These are phyloP conservation scores for Lasioglossum marginatum DNA, from an alignment of 2,888 invertebrate species.

Conservation along the genomic window DNA sequence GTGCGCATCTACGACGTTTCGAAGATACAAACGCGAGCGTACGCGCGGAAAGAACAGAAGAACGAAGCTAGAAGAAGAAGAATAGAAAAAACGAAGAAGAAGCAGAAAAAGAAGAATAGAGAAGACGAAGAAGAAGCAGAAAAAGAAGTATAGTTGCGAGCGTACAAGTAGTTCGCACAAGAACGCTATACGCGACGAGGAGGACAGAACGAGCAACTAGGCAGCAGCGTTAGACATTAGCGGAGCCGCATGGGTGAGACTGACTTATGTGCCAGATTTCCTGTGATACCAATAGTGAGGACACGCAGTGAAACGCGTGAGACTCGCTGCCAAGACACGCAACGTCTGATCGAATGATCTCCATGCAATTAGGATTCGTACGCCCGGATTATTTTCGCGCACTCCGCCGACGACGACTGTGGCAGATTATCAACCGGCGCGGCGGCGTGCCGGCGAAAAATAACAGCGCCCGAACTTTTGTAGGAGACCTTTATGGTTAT, in stretches of 20 bases:
- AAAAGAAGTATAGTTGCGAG: constrained; percentile 25
- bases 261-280: constrained; percentile 72
- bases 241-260: constrained; percentile 70
- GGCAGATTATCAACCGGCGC: not conserved
- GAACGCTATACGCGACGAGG: constrained; percentile 32
- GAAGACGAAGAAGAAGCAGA: not conserved
- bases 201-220: constrained; percentile 58
- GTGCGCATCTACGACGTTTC: constrained; percentile 66
- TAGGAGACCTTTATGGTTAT: too few relatives aligned
- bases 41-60: constrained; percentile 32
- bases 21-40: constrained; percentile 50
- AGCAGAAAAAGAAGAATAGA: not conserved
- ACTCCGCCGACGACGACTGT: not conserved
- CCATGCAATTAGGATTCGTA: constrained; percentile 26
- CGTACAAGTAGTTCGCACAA: constrained; percentile 40
- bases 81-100: not conserved
- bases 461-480: not conserved
- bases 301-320: constrained; percentile 64
- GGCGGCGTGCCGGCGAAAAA: not conserved
- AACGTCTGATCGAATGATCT: constrained; percentile 55
- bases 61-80: constrained; percentile 12
- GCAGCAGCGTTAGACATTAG: constrained; percentile 62
- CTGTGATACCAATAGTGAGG: constrained; percentile 64
- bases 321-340: constrained; percentile 62
- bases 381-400: constrained; percentile 28